Conservation (phyloP, 2,113 vertebrate genomes). For the Nyctereutes procyonoides region DNA sequence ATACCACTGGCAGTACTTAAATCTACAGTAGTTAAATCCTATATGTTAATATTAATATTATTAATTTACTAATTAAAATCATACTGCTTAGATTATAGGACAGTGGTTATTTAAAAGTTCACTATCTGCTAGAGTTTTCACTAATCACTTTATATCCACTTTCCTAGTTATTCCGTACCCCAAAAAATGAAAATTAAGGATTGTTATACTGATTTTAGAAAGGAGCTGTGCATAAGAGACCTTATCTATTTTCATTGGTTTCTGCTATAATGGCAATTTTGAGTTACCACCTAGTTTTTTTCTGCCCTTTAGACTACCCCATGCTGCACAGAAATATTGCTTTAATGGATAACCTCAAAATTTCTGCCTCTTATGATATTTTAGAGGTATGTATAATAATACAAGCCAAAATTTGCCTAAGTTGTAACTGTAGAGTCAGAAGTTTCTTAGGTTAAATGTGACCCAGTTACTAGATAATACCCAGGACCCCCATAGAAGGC, state of each 20-base stretch:
- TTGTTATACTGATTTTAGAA: not conserved
- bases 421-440: constrained; percentile 13
- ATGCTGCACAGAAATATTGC: not conserved
- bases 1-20: not conserved
- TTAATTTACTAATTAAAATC: constrained; percentile 4
- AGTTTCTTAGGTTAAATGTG: constrained; percentile 61
- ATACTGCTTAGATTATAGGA: not conserved
- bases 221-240: not conserved
- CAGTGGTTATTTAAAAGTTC: not conserved
- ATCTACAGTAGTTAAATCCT: not conserved
- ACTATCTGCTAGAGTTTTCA: not conserved
- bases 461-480: constrained; percentile 46
- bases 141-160: not conserved
- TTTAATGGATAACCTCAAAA: constrained; percentile 40
- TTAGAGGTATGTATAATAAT: not conserved
- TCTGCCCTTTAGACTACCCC: not conserved
- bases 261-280: not conserved
- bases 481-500: not conserved
- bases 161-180: not conserved
- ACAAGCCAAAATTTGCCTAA: not conserved
- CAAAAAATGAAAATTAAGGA: not conserved
- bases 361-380: not conserved
- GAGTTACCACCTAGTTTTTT: not conserved
- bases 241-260: constrained; percentile 41
- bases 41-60: not conserved